Base-by-base conservation (phyloP, 2,888 invertebrate genomes). In the Pteria penguin region DNA sequence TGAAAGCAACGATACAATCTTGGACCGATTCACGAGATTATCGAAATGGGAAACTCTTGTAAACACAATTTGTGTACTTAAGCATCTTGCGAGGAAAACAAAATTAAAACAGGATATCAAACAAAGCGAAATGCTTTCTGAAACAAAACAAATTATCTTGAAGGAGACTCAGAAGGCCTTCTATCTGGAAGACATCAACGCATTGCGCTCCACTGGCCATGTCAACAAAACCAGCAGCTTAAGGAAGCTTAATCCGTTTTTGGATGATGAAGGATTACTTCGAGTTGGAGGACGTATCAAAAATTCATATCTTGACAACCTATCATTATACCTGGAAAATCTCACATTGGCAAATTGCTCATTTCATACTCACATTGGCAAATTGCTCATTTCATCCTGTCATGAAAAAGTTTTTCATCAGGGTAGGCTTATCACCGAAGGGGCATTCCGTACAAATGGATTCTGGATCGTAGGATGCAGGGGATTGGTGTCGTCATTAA, bases 401-500 rank as follows among this genome's bases (percentile, higher is more conserved):
- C 82, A 85, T 67, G 55, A 72, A n/a, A 74, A 69, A 4, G 55
- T 60, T 26, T 54, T 70, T 27, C 82, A 85, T 70, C 79, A 81
- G 63, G 82, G 85, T 26, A 69, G 79, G 54, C 78, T 75, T n/a
- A 69, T 80, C 5, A 84, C 81, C 2, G 24, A 79, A 14, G 81
- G 81, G 32, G 22, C 72, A 45, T 62, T 85, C 2, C 26, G 77
- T 32, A 58, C 68, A 5, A 55, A 24, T 29, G 81, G 81, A 11
- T 85, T 70, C 65, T 84, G 82, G 81, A 78, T 84, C 52, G 29
- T 82, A 4, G 74, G 74, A 57, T 76, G 80, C 29, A 78, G 82
- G 22, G 73, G 54, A 5, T 57, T 29, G 0, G 74, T 84, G 4
- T 70, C 79, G 8, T 63, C 73, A 18, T 70, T 61, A 32, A 80